A percentile compares a stretch with the other conserved stretches of the same genome.
Conservation (phyloP, 2,797 vertebrate genomes). For the Anabacerthia variegaticeps region DNA sequence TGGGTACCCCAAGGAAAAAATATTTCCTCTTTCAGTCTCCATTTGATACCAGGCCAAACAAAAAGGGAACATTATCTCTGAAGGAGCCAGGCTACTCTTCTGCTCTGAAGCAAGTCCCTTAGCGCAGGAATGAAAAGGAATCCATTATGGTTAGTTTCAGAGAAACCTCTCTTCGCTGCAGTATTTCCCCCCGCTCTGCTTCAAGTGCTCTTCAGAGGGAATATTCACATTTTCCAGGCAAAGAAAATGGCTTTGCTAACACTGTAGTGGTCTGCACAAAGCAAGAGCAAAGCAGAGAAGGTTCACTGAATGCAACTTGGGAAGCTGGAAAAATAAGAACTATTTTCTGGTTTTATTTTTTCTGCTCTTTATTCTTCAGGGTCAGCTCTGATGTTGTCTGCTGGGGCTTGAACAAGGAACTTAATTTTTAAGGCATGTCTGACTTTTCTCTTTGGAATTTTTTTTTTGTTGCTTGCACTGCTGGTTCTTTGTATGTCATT, state of each 20-base stretch:
- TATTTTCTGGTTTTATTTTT: neutral
- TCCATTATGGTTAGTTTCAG: neutral
- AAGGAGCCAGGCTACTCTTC: neutral
- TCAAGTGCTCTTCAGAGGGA: slow-evolving; percentile 43
- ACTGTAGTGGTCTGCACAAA: slow-evolving; percentile 23
- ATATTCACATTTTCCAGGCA: slow-evolving; percentile 18
- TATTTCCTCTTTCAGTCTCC: neutral
- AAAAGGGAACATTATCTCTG: neutral
- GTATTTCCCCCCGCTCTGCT: neutral
- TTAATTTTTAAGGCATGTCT: slow-evolving; percentile 26
- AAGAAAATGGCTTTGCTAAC: slow-evolving; percentile 9
- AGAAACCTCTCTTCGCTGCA: neutral
- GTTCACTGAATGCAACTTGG: neutral
- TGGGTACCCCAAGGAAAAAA: neutral
- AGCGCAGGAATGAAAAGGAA: neutral
- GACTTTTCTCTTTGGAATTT: neutral
- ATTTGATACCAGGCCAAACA: neutral
- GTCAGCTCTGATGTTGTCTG: neutral
- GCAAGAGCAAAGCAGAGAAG: neutral
- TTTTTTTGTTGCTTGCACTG: neutral
- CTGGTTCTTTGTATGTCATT: neutral
- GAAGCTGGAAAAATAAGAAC: neutral
- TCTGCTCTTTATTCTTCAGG: neutral
- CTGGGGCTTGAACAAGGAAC: neutral
- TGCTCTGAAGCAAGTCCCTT: neutral